phyloP scores from a whole-genome alignment of 2,888 invertebrate genomes.

The Ophion ellenae region DNA sequence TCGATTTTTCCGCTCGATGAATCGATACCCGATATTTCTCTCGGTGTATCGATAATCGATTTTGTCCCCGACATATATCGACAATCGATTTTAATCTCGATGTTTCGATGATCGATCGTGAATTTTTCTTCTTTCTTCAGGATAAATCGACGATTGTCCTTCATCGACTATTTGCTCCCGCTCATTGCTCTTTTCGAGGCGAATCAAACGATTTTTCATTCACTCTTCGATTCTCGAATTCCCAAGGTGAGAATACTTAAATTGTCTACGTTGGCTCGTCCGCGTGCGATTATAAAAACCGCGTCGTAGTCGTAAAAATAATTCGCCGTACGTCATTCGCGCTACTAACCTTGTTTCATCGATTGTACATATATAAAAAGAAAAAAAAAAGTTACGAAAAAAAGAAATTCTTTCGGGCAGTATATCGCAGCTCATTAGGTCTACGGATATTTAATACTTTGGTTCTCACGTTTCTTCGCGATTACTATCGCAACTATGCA shows the following conservation, averaged over 20 bases:
- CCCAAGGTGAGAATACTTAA: no score
- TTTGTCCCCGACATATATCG: slow-evolving; percentile 2
- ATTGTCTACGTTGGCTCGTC: no score
- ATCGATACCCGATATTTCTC: neutral
- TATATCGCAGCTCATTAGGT: slow-evolving; percentile 63
- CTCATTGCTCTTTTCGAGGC: neutral
- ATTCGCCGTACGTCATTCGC: slow-evolving; percentile 1
- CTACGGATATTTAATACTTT: slow-evolving; percentile 77
- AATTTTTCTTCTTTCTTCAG: neutral
- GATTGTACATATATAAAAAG: slow-evolving; percentile 49
- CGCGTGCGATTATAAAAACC: neutral
- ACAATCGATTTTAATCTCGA: slow-evolving; percentile 3
- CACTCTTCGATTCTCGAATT: no score
- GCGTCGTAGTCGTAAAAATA: slow-evolving; percentile 41
- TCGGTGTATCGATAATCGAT: slow-evolving; percentile 5
- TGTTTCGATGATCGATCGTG: neutral
- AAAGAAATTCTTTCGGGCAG: slow-evolving; percentile 19
- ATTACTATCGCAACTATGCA: neutral
- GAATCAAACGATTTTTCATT: no score
- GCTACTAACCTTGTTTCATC: neutral
- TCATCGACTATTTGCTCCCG: neutral
- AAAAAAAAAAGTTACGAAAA: slow-evolving; percentile 8
- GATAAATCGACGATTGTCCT: neutral
- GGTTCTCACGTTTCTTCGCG: slow-evolving; percentile 69
- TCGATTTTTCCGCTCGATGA: neutral